Evolutionary conservation across 2,113 vertebrate species (phyloP).

Genomic region (Labeo catla): DNA sequence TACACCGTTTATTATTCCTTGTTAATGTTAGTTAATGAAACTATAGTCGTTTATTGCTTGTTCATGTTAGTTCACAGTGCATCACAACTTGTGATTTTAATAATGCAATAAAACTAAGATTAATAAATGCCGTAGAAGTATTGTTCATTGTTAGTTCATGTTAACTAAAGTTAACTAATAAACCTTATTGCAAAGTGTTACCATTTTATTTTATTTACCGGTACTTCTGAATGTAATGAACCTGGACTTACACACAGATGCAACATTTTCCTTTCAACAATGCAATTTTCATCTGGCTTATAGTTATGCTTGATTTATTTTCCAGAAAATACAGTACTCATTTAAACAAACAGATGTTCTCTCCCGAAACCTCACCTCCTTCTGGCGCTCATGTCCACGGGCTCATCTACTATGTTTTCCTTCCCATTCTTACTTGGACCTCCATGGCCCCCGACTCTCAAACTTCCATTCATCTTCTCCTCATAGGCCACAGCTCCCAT

Average conservation of each 20-base stretch:
- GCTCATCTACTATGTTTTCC: conserved; percentile 94
- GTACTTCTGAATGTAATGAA: background rate
- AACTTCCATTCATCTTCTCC: conserved; percentile 77
- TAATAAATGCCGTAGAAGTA: too few species aligned
- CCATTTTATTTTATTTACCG: background rate
- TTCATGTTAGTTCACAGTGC: too few species aligned
- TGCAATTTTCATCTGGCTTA: background rate
- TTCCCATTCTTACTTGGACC: conserved; percentile 87
- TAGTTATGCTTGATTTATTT: background rate
- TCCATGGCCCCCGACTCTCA: conserved; percentile 80
- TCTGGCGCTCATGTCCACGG: conserved; percentile 95
- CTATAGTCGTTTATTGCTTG: too few species aligned
- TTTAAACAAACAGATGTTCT: background rate
- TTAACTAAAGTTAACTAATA: too few species aligned
- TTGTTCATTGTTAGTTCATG: too few species aligned
- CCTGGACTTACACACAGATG: background rate
- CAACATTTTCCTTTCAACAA: background rate
- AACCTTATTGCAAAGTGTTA: too few species aligned
- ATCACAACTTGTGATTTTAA: too few species aligned
- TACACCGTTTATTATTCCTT: too few species aligned
- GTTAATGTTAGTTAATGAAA: too few species aligned
- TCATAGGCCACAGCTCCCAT: conserved; percentile 71
- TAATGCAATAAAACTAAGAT: too few species aligned
- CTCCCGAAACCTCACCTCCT: conserved; percentile 79
- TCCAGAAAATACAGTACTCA: background rate